Evolutionary conservation across 2,113 vertebrate species (phyloP).

Genomic region (Gadus chalcogrammus): DNA sequence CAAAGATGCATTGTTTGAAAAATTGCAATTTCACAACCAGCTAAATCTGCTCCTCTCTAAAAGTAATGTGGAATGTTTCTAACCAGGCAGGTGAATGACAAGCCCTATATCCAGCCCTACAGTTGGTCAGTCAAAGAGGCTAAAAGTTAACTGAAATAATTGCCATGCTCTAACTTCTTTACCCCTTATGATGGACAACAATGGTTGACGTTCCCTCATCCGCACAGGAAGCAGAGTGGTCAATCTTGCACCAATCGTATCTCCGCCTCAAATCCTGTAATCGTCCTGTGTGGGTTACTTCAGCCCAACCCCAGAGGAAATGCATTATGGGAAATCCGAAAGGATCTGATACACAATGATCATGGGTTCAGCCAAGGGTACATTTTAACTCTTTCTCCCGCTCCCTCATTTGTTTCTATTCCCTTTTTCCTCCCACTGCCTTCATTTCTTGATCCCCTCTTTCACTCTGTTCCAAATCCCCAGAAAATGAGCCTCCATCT

Average conservation of each 20-base stretch:
- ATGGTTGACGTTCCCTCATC: background rate
- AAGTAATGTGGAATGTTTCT: background rate
- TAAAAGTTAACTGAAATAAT: background rate
- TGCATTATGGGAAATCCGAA: constrained; percentile 29
- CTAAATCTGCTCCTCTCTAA: background rate
- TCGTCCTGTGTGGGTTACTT: constrained; percentile 3
- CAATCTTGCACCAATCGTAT: background rate
- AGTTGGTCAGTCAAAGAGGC: background rate
- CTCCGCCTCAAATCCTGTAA: constrained; percentile 8
- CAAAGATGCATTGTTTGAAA: constrained; percentile 1
- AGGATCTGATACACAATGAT: constrained; percentile 27
- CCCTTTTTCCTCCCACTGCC: background rate
- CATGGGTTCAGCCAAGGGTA: constrained; percentile 28
- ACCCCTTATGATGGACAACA: constrained; percentile 6
- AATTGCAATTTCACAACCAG: background rate
- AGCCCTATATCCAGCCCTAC: background rate
- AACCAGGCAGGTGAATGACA: background rate
- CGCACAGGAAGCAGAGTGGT: constrained; percentile 9
- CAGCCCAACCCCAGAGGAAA: constrained; percentile 10
- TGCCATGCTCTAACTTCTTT: background rate
- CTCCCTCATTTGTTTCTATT: background rate
- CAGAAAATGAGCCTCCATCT: background rate
- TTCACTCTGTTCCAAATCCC: background rate
- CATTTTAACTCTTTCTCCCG: constrained; percentile 1
- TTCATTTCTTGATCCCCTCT: background rate